These are phyloP conservation scores for Zeuzera pyrina DNA, from an alignment of 2,888 invertebrate species.

Conservation along the genomic window DNA sequence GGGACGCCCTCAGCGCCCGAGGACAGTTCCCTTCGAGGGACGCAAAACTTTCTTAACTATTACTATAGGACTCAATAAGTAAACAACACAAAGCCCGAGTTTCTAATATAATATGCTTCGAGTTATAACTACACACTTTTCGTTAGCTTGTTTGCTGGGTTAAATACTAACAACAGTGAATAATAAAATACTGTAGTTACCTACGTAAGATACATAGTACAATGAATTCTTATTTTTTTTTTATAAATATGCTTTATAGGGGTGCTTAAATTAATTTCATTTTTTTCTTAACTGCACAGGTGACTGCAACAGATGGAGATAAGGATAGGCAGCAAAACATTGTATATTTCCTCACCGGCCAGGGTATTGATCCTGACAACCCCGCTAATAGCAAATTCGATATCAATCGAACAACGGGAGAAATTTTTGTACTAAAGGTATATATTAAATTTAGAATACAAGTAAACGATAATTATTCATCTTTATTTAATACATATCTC, in stretches of 20 bases:
- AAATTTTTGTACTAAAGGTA: constrained; percentile 96
- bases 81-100: constrained; percentile 28
- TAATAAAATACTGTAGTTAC: neutral
- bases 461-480: constrained; percentile 1
- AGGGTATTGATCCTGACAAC: constrained; percentile 96
- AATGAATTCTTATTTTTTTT: too few relatives aligned
- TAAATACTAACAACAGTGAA: neutral
- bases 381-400: constrained; percentile 97
- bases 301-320: constrained; percentile 96
- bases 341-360: constrained; percentile 95
- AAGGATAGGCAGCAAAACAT: constrained; percentile 95
- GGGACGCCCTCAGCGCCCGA: constrained; percentile 14
- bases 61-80: constrained; percentile 23
- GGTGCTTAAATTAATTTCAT: neutral
- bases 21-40: constrained; percentile 18
- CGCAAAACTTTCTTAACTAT: constrained; percentile 14
- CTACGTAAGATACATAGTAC: too few relatives aligned
- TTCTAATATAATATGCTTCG: constrained; percentile 16
- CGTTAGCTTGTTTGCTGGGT: neutral
- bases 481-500: too few relatives aligned
- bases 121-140: neutral
- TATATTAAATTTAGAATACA: too few relatives aligned
- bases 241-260: neutral
- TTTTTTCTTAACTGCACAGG: constrained; percentile 70
- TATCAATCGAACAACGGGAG: constrained; percentile 95